A percentile compares a stretch with the other conserved stretches of the same genome.
phyloP scores from a whole-genome alignment of 2,113 vertebrate species.

The Xenopus tropicalis region UCB_Xtro_10.0 CM004450.2:77633001-77633500 shows the following conservation, averaged over 20 bases:
- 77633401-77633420: slow-evolving; percentile 87
- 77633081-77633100: neutral
- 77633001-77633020: slow-evolving; percentile 2
- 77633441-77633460: slow-evolving; percentile 62
- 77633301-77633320: slow-evolving; percentile 83
- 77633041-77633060: slow-evolving; percentile 22
- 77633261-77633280: slow-evolving; percentile 81
- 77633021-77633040: neutral
- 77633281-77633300: slow-evolving; percentile 86
- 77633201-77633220: slow-evolving; percentile 49
- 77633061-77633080: neutral
- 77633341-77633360: slow-evolving; percentile 85
- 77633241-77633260: slow-evolving; percentile 40
- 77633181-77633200: slow-evolving; percentile 22
- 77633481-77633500: slow-evolving; percentile 70
- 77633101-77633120: neutral
- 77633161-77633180: slow-evolving; percentile 26
- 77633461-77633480: slow-evolving; percentile 57
- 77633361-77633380: slow-evolving; percentile 86
- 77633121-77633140: neutral
- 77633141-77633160: neutral
- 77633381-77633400: slow-evolving; percentile 89
- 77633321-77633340: slow-evolving; percentile 79
- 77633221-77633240: slow-evolving; percentile 67
- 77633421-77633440: slow-evolving; percentile 82